phyloP scores from a whole-genome alignment of 1,140 invertebrate genomes.

The Drosophila neocordata region DNA sequence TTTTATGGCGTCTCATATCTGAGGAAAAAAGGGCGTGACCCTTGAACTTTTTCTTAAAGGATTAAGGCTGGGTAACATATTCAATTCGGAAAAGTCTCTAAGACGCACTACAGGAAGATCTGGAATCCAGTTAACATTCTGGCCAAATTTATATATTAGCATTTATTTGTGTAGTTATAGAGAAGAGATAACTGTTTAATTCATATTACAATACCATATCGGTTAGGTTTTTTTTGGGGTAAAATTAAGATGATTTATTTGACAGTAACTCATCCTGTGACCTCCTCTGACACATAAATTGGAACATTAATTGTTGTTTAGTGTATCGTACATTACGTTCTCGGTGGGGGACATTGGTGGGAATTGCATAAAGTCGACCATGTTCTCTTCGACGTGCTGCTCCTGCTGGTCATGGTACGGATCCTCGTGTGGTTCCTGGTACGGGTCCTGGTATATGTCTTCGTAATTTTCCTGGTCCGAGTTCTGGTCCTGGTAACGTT shows the following conservation, averaged over 20 bases:
- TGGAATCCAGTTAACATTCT: too few relatives aligned
- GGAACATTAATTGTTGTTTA: background rate
- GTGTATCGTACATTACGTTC: background rate
- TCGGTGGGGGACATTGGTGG: background rate
- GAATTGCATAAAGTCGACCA: background rate
- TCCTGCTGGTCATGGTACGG: background rate
- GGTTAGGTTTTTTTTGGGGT: background rate
- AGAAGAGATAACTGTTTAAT: too few relatives aligned
- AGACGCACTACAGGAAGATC: background rate
- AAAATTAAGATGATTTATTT: too few relatives aligned
- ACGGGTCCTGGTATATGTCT: too few relatives aligned
- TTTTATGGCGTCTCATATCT: conserved; percentile 24
- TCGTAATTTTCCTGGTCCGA: too few relatives aligned
- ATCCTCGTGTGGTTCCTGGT: background rate
- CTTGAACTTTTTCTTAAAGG: background rate
- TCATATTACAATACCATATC: background rate
- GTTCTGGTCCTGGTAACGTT: background rate
- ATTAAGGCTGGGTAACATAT: background rate
- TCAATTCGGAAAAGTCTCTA: background rate
- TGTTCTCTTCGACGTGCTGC: background rate
- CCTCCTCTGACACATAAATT: too few relatives aligned
- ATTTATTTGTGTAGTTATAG: too few relatives aligned
- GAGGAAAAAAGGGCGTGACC: conserved; percentile 1
- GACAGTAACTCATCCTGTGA: too few relatives aligned
- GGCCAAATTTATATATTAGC: too few relatives aligned